phyloP scores from a whole-genome alignment of 2,888 invertebrate species.

The Cremastinae sp. region DNA sequence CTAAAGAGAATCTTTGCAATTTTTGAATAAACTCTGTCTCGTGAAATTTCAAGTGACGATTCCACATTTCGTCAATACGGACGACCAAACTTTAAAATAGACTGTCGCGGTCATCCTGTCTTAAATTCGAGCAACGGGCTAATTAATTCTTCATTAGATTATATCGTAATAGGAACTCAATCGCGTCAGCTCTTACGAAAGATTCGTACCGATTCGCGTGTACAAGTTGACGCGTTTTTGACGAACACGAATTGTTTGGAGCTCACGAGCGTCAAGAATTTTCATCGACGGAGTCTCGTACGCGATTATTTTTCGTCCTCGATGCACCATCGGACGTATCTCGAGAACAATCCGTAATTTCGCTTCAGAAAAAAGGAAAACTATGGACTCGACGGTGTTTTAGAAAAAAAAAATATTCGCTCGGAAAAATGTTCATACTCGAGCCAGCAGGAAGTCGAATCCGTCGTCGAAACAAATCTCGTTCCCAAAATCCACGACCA shows the following conservation, averaged over 20 bases:
- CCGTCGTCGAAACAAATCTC: neutral
- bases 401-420: too few relatives aligned
- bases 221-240: neutral
- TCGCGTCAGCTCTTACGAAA: slow-evolving; percentile 54
- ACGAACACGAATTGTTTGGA: neutral
- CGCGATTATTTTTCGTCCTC: neutral
- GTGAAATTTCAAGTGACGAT: too few relatives aligned
- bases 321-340: neutral
- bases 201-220: slow-evolving; percentile 17
- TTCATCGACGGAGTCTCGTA: neutral
- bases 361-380: too few relatives aligned
- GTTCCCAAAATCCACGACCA: slow-evolving; percentile 61
- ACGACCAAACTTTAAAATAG: too few relatives aligned
- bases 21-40: too few relatives aligned
- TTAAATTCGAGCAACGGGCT: slow-evolving; percentile 68
- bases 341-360: too few relatives aligned
- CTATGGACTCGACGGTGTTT: too few relatives aligned
- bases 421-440: too few relatives aligned
- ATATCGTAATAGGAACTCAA: slow-evolving; percentile 76
- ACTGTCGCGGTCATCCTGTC: too few relatives aligned
- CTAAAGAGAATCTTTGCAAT: too few relatives aligned
- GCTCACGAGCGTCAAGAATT: neutral
- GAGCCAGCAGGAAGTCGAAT: too few relatives aligned
- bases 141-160: slow-evolving; percentile 71
- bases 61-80: too few relatives aligned